Base-by-base conservation (phyloP, 2,888 invertebrate genomes). In the Mythimna lalbum region DNA sequence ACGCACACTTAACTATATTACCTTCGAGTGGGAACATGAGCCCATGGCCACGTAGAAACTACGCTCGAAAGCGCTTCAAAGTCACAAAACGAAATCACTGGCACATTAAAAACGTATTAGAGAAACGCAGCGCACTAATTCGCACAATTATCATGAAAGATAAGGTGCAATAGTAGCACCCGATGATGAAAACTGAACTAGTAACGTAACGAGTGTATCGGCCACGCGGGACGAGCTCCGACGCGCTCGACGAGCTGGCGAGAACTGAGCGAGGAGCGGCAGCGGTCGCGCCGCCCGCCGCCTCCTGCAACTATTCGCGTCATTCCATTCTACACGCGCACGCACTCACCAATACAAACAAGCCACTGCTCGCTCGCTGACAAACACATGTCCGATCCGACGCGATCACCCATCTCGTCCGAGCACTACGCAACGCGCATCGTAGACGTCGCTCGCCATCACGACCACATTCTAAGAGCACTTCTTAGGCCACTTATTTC, bases 331-430 rank as follows among this genome's bases (percentile, higher is more conserved):
- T 90, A 92, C 93, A 94, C 93, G 92, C 91, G 92, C 92, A 93
- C 95, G 92, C 93, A 94, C 92, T 90, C 91, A 92, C 92, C 90
- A 92, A 93, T 91, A 94, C 94, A 93, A 94, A 94, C 93, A 93
- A 91, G 88, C 89, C 88, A 86, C 88, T 87, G 89, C 82, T 87
- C 87, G 83, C 86, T 86, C 80, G 83, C 88, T 90, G 90, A 90
- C 90, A 91, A 90, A 91, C 91, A 92, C 89, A 91, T 89, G 89
- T 89, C 87, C 83, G 86, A 79, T 87, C 86, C 84, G 84, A 77
- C 84, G 79, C 85, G 83, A 85, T 84, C 88, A 83, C 72, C 81
- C 86, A 87, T 85, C 87, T 86, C 86, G 69, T 79, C 81, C 85
- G 78, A 84, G 81, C 84, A 84, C 85, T 82, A 82, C 81, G 80